Evolutionary conservation across 2,888 invertebrate species (phyloP).

Genomic region (Ophion obscuratus): DNA sequence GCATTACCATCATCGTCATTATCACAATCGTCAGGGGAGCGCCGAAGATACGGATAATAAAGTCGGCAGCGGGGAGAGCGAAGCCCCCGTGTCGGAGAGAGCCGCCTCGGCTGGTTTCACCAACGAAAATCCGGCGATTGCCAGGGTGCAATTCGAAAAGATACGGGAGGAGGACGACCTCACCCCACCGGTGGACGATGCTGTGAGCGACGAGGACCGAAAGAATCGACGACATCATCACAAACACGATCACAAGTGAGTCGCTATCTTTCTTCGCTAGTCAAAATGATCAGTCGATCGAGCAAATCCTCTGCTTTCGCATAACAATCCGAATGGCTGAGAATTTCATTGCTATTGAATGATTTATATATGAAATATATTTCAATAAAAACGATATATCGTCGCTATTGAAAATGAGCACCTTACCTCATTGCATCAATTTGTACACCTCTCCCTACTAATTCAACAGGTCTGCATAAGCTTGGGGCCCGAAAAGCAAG

Average conservation of each 20-base stretch:
- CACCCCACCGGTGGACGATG: conserved; percentile 66
- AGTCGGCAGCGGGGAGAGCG: conserved; percentile 76
- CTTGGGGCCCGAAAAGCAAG: too few relatives aligned
- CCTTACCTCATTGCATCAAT: too few relatives aligned
- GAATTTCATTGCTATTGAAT: neutral
- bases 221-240: conserved; percentile 80
- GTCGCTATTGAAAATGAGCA: too few relatives aligned
- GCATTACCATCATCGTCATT: conserved; percentile 55
- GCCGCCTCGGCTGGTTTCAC: conserved; percentile 79
- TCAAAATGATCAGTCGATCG: neutral
- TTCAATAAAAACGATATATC: too few relatives aligned
- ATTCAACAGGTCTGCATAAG: too few relatives aligned
- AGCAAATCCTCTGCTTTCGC: neutral
- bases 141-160: conserved; percentile 81
- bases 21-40: conserved; percentile 68
- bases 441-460: too few relatives aligned
- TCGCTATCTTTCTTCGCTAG: conserved; percentile 2
- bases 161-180: conserved; percentile 79
- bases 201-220: conserved; percentile 78
- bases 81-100: conserved; percentile 81
- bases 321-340: neutral
- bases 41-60: conserved; percentile 73
- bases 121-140: conserved; percentile 76
- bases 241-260: conserved; percentile 82
- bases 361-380: too few relatives aligned